Evolutionary conservation across 2,888 invertebrate species (phyloP).

Genomic region (Bellardia bayeri): DNA sequence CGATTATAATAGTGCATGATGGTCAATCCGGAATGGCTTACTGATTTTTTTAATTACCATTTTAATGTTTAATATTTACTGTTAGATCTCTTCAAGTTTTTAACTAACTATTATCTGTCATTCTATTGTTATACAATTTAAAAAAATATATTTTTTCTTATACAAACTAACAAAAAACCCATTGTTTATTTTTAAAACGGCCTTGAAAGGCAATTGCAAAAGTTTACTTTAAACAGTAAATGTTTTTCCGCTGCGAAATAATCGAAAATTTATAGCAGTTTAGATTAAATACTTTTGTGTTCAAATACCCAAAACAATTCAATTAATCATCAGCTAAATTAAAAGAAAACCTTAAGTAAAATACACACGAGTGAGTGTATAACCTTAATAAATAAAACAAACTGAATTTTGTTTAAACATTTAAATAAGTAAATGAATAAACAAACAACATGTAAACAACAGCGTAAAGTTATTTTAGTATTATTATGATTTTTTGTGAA

Average conservation of each 20-base stretch:
- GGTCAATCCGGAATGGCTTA: too few species aligned
- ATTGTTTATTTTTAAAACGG: background rate
- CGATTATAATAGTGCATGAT: too few species aligned
- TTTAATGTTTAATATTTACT: background rate
- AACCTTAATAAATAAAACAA: constrained; percentile 10
- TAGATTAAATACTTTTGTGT: constrained; percentile 14
- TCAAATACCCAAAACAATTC: constrained; percentile 37
- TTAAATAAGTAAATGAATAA: constrained; percentile 13
- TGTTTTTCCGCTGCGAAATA: constrained; percentile 5
- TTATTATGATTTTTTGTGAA: constrained; percentile 13
- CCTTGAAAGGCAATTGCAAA: constrained; percentile 2
- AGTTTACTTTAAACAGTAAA: constrained; percentile 8
- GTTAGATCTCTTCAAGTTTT: background rate
- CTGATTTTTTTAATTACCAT: too few species aligned
- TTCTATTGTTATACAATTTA: background rate
- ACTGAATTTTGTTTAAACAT: constrained; percentile 14
- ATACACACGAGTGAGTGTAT: background rate
- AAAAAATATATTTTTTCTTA: background rate
- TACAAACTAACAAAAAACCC: background rate
- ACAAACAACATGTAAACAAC: constrained; percentile 49
- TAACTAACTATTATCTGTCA: background rate
- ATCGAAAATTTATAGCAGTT: background rate
- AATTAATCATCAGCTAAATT: constrained; percentile 31
- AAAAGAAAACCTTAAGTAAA: constrained; percentile 2
- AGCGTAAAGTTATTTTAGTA: constrained; percentile 50